These are phyloP conservation scores for Cisticola juncidis DNA, from an alignment of 2,113 vertebrate species.

Conservation along the genomic window DNA sequence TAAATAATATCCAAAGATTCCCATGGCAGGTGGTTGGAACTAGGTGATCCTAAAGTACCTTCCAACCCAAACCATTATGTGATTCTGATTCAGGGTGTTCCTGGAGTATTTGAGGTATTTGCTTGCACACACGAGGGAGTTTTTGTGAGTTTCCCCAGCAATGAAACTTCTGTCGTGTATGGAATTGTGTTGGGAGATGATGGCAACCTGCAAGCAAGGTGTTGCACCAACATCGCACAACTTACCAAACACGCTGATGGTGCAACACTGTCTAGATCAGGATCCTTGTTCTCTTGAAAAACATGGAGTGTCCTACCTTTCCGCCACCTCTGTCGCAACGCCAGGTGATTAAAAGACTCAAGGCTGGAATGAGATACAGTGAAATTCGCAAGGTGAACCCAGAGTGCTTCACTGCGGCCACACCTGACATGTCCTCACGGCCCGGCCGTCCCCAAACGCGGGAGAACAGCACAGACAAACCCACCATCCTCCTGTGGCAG, in stretches of 20 bases:
- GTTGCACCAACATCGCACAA: background rate
- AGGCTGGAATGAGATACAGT: background rate
- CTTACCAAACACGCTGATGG: background rate
- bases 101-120: background rate
- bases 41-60: background rate
- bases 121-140: fast-evolving
- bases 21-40: background rate
- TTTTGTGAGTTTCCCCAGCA: background rate
- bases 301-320: background rate
- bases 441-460: fast-evolving
- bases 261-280: background rate
- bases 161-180: fast-evolving
- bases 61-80: background rate
- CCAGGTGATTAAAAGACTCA: background rate
- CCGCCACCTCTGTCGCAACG: background rate
- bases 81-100: background rate
- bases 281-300: background rate
- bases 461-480: background rate
- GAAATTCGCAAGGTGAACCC: background rate
- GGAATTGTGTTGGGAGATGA: background rate
- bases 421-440: fast-evolving
- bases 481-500: fast-evolving
- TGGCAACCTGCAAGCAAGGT: fast-evolving
- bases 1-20: background rate
- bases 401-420: fast-evolving